Conservation (phyloP, 2,797 vertebrate genomes). For the Esox lucius region DNA sequence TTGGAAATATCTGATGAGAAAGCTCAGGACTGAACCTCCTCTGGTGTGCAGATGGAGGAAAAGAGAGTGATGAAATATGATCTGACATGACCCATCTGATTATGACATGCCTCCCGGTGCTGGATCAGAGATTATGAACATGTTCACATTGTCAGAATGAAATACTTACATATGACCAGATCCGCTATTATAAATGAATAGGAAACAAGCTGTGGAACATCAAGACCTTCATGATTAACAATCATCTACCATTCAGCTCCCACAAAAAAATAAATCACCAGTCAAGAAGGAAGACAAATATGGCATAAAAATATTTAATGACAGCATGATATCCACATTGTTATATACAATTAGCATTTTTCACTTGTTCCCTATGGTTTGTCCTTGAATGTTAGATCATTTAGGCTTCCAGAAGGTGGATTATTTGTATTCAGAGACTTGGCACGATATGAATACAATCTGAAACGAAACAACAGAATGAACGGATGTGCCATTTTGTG, state of each 20-base stretch:
- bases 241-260: background rate
- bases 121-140: background rate
- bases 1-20: background rate
- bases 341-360: background rate
- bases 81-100: background rate
- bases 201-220: background rate
- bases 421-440: background rate
- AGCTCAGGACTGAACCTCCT: background rate
- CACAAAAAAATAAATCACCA: background rate
- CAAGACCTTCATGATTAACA: background rate
- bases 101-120: background rate
- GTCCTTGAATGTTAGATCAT: background rate
- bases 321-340: background rate
- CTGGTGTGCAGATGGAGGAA: background rate
- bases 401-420: background rate
- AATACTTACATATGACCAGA: background rate
- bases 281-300: background rate
- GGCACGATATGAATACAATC: background rate
- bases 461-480: background rate
- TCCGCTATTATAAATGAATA: background rate
- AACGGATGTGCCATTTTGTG: background rate
- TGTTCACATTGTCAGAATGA: background rate
- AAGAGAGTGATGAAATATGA: background rate
- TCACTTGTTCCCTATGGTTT: background rate
- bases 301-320: background rate